Percentiles rank a stretch among this genome's conserved stretches.
phyloP scores from a whole-genome alignment of 2,888 invertebrate species.

The Zygothrica quintamaculata region DNA sequence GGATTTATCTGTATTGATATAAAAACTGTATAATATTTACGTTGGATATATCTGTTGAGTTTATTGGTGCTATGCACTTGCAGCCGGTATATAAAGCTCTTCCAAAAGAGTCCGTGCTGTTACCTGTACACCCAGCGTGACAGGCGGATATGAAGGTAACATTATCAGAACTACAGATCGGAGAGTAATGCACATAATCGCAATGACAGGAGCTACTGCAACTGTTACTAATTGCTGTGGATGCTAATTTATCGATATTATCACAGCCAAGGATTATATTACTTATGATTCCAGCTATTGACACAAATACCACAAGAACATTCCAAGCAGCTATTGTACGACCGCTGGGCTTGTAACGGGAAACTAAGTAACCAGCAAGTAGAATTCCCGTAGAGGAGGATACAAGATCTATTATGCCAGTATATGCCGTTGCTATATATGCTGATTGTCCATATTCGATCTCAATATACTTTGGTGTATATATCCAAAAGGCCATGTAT shows the following conservation, averaged over 20 bases:
- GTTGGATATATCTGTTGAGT: slow-evolving; percentile 5
- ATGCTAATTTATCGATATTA: slow-evolving; percentile 85
- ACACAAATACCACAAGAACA: slow-evolving; percentile 87
- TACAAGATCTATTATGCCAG: slow-evolving; percentile 88
- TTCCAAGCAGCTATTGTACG: slow-evolving; percentile 88
- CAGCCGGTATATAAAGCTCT: slow-evolving; percentile 54
- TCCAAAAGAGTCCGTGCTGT: slow-evolving; percentile 42
- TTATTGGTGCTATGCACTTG: slow-evolving; percentile 41
- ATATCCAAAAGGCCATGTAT: slow-evolving; percentile 91
- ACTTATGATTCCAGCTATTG: slow-evolving; percentile 87
- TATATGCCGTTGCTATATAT: slow-evolving; percentile 88
- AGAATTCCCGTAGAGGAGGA: slow-evolving; percentile 89
- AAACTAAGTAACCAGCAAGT: slow-evolving; percentile 87
- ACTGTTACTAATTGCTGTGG: slow-evolving; percentile 41
- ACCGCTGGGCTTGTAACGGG: slow-evolving; percentile 88
- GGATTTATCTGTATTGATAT: neutral
- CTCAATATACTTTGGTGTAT: slow-evolving; percentile 92
- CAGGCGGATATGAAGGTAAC: slow-evolving; percentile 90
- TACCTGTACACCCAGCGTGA: slow-evolving; percentile 88
- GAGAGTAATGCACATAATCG: slow-evolving; percentile 89
- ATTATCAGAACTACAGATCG: slow-evolving; percentile 88
- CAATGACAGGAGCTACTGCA: slow-evolving; percentile 89
- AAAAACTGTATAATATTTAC: slow-evolving; percentile 9
- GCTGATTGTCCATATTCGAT: slow-evolving; percentile 91
- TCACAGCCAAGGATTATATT: slow-evolving; percentile 88